Conservation (phyloP, 2,888 invertebrate genomes). For the Thereva unica region DNA sequence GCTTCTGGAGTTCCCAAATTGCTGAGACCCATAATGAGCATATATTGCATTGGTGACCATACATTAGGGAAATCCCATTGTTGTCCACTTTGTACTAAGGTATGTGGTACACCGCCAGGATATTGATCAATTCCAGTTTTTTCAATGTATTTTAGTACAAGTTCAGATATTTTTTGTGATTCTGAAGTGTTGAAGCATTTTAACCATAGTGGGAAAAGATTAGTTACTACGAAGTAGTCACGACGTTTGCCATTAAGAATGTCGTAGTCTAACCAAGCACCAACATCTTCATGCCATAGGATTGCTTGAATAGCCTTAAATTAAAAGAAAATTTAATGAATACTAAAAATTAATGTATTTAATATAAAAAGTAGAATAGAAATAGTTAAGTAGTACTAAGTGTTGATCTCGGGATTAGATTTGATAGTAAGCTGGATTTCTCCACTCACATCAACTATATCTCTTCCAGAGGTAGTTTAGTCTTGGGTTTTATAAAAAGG, state of each 20-base stretch:
- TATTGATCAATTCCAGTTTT: conserved; percentile 65
- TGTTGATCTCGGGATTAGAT: too few relatives aligned
- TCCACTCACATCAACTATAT: too few relatives aligned
- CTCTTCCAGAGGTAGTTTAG: too few relatives aligned
- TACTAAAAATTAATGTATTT: too few relatives aligned
- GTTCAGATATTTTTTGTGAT: conserved; percentile 63
- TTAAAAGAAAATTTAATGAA: too few relatives aligned
- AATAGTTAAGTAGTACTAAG: too few relatives aligned
- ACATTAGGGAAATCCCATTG: conserved; percentile 94
- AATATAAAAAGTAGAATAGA: too few relatives aligned
- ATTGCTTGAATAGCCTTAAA: conserved; percentile 60
- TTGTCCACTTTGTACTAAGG: conserved; percentile 76
- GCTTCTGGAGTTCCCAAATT: conserved; percentile 70
- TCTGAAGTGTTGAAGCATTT: conserved; percentile 67
- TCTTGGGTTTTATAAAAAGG: too few relatives aligned
- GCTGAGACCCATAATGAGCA: conserved; percentile 77
- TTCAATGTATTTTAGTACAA: conserved; percentile 71
- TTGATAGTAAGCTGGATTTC: too few relatives aligned
- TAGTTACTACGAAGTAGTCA: conserved; percentile 77
- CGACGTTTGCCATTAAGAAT: conserved; percentile 67
- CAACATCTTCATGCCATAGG: conserved; percentile 85
- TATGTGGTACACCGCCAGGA: conserved; percentile 81
- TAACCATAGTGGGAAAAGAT: conserved; percentile 82
- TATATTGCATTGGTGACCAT: conserved; percentile 90
- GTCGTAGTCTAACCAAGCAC: conserved; percentile 88